Base-by-base conservation (phyloP, 2,888 invertebrate species). In the Diaphora mendica region DNA sequence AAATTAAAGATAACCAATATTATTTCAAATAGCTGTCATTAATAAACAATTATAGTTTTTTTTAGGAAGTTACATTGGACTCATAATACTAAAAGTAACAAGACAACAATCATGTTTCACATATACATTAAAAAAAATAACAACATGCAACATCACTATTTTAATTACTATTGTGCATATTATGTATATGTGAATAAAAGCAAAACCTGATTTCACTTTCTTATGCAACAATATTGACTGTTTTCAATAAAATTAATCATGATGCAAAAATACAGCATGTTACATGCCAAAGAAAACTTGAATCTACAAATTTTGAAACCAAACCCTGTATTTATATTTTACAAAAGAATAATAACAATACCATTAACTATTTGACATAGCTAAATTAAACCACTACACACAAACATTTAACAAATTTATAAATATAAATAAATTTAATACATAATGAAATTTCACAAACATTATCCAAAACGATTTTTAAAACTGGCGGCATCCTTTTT, bases 401-500 rank as follows among this genome's bases (percentile, higher is more conserved):
- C 20, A 64, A 20, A 23, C 39, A 42, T 15, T 20, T 15, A 2
- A 30, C 9, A 67, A 30, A 42, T 17, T 2, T 23, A 42, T 42
- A 35, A 51, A 39, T 39, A n/a, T n/a, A n/a, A 2, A 30, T 9
- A 67, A 30, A 42, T 17, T 2, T 23, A 42, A 39, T 39, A 26
- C 0, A 39, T 59, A 33, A 7, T 17, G 8, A 5, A n/a, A 68
- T 55, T 33, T 62, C 62, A 70, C 30, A 48, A 11, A 33, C 23
- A 35, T 33, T 17, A 30, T 48, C n/a, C 11, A 13, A 23, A 51
- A 64, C 17, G 23, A 35, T 71, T 72, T 65, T 75, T 72, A 72
- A 75, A 82, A 77, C 79, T 84, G 80, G 85, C 85, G 85, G 77
- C 69, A 75, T 81, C 76, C 69, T 82, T 78, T 66, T 70, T 35